A percentile compares a stretch with the other conserved stretches of the same genome.
phyloP scores from a whole-genome alignment of 1,140 invertebrate species.

The Rhynchophorus ferrugineus region DNA sequence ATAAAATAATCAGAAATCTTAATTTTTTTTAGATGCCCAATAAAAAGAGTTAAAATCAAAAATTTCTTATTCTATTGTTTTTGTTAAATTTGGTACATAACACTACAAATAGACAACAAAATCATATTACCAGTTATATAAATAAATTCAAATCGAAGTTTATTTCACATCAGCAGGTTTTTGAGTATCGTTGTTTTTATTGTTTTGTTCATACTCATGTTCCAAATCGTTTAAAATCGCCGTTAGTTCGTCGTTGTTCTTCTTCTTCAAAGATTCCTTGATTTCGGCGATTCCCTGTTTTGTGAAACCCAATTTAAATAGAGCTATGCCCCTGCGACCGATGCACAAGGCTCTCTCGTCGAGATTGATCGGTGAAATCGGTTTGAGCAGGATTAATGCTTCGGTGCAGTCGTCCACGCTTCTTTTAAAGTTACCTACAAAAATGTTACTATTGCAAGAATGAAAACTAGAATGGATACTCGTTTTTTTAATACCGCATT shows the following conservation, averaged over 20 bases:
- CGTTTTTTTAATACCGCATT: conserved; percentile 45
- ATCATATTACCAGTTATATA: too few species aligned
- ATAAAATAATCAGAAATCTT: too few species aligned
- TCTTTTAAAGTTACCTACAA: conserved; percentile 30
- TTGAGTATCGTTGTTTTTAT: too few species aligned
- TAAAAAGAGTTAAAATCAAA: too few species aligned
- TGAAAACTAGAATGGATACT: too few species aligned
- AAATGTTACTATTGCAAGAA: background rate
- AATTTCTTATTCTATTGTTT: too few species aligned
- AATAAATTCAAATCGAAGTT: too few species aligned
- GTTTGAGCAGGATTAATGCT: conserved; percentile 65
- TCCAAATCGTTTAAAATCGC: conserved; percentile 13
- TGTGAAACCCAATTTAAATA: conserved; percentile 61
- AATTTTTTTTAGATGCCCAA: too few species aligned
- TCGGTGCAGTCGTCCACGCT: conserved; percentile 46
- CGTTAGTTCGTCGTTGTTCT: conserved; percentile 17
- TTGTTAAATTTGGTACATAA: too few species aligned
- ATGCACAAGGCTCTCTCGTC: conserved; percentile 60
- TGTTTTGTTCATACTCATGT: too few species aligned
- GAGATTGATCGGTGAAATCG: conserved; percentile 63
- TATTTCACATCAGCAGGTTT: too few species aligned
- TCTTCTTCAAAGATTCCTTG: conserved; percentile 59
- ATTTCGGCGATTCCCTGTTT: conserved; percentile 67
- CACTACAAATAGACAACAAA: too few species aligned
- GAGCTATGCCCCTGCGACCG: conserved; percentile 60